Evolutionary conservation across 2,888 invertebrate species (phyloP).

Genomic region (Epinotia brunnichana): DNA sequence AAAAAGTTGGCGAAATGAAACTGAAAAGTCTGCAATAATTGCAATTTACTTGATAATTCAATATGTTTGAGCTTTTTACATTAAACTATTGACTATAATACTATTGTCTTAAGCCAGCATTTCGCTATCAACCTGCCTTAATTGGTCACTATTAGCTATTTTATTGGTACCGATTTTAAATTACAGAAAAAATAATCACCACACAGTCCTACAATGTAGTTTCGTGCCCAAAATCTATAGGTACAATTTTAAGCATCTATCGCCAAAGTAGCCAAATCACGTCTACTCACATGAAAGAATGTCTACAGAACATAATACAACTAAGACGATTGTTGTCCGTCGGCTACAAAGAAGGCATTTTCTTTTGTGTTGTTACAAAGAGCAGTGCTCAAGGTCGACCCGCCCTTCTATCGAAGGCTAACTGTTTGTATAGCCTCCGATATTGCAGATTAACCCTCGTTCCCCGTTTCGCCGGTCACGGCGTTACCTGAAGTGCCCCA

Average conservation of each 20-base stretch:
- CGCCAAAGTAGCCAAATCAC: conserved; percentile 49
- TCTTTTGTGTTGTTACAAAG: conserved; percentile 71
- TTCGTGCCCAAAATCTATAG: background rate
- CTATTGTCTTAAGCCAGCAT: background rate
- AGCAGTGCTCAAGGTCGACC: conserved; percentile 68
- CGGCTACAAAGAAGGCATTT: conserved; percentile 66
- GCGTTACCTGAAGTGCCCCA: conserved; percentile 49
- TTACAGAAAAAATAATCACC: background rate
- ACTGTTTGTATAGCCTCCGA: conserved; percentile 63
- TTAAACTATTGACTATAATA: background rate
- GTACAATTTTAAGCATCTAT: background rate
- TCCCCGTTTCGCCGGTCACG: conserved; percentile 50
- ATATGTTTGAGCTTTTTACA: too few relatives aligned
- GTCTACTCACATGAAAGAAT: conserved; percentile 53
- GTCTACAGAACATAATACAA: conserved; percentile 50
- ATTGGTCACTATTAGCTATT: background rate
- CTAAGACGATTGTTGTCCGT: conserved; percentile 55
- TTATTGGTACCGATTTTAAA: background rate
- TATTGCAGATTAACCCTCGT: conserved; percentile 66
- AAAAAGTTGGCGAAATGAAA: background rate
- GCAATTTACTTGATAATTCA: too few relatives aligned
- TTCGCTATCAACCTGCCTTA: background rate
- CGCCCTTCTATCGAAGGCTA: conserved; percentile 60
- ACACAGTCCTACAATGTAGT: too few relatives aligned
- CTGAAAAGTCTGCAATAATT: background rate